Base-by-base conservation (phyloP, 2,888 invertebrate species). In the Melanargia galathea region DNA sequence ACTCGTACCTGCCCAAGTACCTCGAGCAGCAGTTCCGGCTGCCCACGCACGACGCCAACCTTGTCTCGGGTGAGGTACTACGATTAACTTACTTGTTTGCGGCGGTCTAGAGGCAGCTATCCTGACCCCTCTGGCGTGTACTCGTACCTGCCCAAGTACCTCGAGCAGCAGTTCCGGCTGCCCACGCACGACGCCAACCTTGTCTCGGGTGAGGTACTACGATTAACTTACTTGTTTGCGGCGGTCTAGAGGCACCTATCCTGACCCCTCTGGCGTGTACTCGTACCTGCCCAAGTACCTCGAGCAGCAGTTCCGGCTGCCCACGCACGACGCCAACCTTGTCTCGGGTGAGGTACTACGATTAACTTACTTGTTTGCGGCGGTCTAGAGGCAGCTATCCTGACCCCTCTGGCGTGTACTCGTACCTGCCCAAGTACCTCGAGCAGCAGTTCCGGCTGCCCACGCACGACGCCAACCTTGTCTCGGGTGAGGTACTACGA, bases 241-340 rank as follows among this genome's bases (percentile, higher is more conserved):
- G 35, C 22, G 24, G 3, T 20, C 20, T 20, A 20, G 26, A 48
- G 11, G 24, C 24, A 11, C 7, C 20, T n/a, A n/a, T 20, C 46
- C 10, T 10, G 30, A 30, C 30, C 30, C n/a, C n/a, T n/a, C n/a
- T n/a, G 98, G 97, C 2, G 93, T 98, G 30, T 97, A 97, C 90
- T 97, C 97, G 68, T 98, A 98, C 87, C 92, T 98, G 78, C 97
- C 98, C 66, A 98, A 98, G 86, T 98, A 97, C 86, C 92, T 98
- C 74, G 97, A 98, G 92, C 96, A 96, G 70, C 97, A 98, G 92
- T 98, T 97, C 92, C 94, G 97, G 62, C 88, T 97, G 81, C 95
- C 97, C 10, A 96, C 97, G 58, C 96, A 97, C 77, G 95, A 96
- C 77, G 97, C 97, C 69, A 97, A 97, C 86, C 95, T 97, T 93